A percentile compares a stretch with the other conserved stretches of the same genome.
phyloP scores from a whole-genome alignment of 23 tunicate species.

The Clavelina lepadiformis region DNA sequence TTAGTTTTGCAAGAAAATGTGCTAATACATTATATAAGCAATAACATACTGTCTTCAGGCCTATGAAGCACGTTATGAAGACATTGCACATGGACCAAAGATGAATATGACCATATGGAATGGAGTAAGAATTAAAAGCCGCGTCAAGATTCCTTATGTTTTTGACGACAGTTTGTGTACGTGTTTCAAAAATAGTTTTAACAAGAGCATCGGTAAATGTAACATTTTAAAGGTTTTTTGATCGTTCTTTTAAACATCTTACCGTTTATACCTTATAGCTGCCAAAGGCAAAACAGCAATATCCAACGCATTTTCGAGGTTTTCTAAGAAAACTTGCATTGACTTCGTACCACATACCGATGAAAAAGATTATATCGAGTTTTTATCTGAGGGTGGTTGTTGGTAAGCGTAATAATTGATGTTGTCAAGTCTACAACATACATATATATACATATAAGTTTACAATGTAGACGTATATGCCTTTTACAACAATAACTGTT shows the following conservation, averaged over 20 bases:
- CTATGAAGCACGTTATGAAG: constrained; percentile 15
- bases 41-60: constrained; percentile 15
- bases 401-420: constrained; percentile 14
- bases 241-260: no score
- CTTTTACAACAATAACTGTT: neutral
- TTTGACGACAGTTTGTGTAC: constrained; percentile 6
- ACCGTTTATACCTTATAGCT: no score
- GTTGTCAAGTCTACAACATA: no score
- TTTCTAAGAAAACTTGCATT: constrained; percentile 30
- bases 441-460: neutral
- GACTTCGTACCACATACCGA: constrained; percentile 30
- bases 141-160: constrained; percentile 42
- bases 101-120: constrained; percentile 20
- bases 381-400: constrained; percentile 31
- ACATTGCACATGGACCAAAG: constrained; percentile 4
- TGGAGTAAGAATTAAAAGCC: constrained; percentile 8
- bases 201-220: no score
- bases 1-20: no score
- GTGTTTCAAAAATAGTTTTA: no score
- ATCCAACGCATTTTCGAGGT: constrained; percentile 8
- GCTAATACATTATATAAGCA: no score
- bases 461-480: neutral
- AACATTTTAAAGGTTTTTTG: no score
- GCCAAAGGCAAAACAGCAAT: constrained; percentile 19
- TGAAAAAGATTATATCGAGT: constrained; percentile 19